These are phyloP conservation scores for Thysanoteuthis rhombus DNA, from an alignment of 2,888 invertebrate genomes.

Conservation along the genomic window DNA sequence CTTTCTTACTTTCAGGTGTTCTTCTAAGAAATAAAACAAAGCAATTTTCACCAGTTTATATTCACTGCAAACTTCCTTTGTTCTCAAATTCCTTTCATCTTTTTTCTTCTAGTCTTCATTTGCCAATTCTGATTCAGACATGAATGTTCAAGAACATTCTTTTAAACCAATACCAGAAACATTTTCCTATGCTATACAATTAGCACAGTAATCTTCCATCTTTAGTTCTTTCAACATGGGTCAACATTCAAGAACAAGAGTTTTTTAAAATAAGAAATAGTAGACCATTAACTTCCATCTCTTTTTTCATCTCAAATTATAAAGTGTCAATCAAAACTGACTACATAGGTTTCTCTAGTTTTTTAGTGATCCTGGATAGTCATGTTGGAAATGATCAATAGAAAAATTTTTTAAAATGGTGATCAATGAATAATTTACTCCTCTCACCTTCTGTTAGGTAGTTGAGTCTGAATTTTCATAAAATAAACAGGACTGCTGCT, in stretches of 20 bases:
- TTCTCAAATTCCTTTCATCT: not conserved
- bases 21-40: not conserved
- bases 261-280: too few relatives aligned
- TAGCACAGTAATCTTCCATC: not conserved
- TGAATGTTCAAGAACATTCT: not conserved
- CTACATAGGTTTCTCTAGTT: too few relatives aligned
- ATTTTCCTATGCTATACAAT: not conserved
- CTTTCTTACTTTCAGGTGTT: not conserved
- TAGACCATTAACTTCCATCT: too few relatives aligned
- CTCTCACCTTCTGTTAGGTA: too few relatives aligned
- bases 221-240: not conserved
- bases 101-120: not conserved
- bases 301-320: too few relatives aligned
- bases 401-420: too few relatives aligned
- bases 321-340: too few relatives aligned
- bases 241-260: not conserved
- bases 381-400: too few relatives aligned
- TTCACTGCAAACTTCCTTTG: not conserved
- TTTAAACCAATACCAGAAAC: not conserved
- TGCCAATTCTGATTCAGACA: not conserved
- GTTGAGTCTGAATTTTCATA: too few relatives aligned
- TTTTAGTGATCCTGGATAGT: too few relatives aligned
- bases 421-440: too few relatives aligned
- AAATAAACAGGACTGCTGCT: too few relatives aligned
- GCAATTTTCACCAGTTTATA: not conserved